A percentile compares a stretch with the other conserved stretches of the same genome.
Evolutionary conservation across 2,888 invertebrate genomes (phyloP).

Genomic region (Scaptomyza parva): DNA sequence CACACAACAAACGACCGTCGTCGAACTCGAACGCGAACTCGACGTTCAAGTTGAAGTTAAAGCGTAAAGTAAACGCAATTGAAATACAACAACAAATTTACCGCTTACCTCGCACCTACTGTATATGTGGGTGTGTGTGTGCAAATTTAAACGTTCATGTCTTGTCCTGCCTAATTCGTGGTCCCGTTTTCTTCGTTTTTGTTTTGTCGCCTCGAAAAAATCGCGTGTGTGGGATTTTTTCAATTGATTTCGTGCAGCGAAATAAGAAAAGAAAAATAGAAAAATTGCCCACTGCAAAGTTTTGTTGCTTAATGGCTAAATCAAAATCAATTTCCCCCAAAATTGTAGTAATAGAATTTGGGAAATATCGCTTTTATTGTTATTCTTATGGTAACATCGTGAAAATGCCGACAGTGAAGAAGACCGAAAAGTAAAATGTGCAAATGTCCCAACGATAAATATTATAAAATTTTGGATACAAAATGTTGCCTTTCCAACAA

Average conservation of each 20-base stretch:
- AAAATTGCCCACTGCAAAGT: slow-evolving; percentile 33
- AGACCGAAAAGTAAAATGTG: slow-evolving; percentile 39
- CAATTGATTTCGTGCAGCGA: slow-evolving; percentile 49
- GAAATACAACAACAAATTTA: slow-evolving; percentile 35
- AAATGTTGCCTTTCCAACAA: slow-evolving; percentile 23
- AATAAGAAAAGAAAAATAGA: too few species aligned
- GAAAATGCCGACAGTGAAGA: slow-evolving; percentile 26
- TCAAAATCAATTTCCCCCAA: slow-evolving; percentile 38
- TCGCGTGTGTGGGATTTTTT: slow-evolving; percentile 33
- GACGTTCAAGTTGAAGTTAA: slow-evolving; percentile 41
- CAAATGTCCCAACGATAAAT: slow-evolving; percentile 4
- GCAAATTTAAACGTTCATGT: slow-evolving; percentile 16
- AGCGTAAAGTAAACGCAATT: slow-evolving; percentile 38
- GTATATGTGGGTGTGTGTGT: slow-evolving; percentile 22
- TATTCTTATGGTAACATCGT: slow-evolving; percentile 2
- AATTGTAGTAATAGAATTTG: slow-evolving; percentile 28
- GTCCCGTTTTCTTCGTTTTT: slow-evolving; percentile 25
- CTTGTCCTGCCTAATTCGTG: slow-evolving; percentile 40
- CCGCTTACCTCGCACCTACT: slow-evolving; percentile 45
- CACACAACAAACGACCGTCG: slow-evolving; percentile 57
- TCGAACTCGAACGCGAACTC: slow-evolving; percentile 50
- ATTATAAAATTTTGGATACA: slow-evolving; percentile 24
- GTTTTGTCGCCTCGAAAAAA: slow-evolving; percentile 24
- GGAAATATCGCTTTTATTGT: slow-evolving; percentile 18
- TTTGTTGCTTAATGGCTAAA: slow-evolving; percentile 27